phyloP scores from a whole-genome alignment of 2,888 invertebrate species.

The Acleris sparsana region DNA sequence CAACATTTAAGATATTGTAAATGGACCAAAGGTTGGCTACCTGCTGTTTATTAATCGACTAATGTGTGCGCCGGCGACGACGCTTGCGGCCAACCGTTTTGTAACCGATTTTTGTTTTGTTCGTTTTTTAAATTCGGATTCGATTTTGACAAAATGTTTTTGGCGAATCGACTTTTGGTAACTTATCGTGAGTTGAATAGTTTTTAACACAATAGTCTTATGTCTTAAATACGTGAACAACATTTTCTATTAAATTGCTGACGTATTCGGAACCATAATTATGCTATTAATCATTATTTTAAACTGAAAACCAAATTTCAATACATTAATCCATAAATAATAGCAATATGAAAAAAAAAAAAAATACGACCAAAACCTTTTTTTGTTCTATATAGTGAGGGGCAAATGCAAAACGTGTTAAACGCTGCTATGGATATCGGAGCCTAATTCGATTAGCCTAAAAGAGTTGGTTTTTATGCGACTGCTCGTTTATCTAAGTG shows the following conservation, averaged over 20 bases:
- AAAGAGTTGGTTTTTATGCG: slow-evolving; percentile 80
- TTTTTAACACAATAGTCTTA: no score
- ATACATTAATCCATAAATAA: not conserved
- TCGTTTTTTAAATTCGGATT: slow-evolving; percentile 19
- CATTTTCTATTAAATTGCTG: no score
- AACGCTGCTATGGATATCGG: slow-evolving; percentile 78
- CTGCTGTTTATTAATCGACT: slow-evolving; percentile 74
- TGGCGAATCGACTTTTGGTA: not conserved
- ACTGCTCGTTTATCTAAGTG: slow-evolving; percentile 77
- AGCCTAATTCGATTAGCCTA: slow-evolving; percentile 80
- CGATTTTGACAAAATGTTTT: slow-evolving; percentile 14
- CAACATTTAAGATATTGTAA: slow-evolving; percentile 72
- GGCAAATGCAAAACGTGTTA: slow-evolving; percentile 81
- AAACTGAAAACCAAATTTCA: no score
- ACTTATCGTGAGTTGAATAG: not conserved
- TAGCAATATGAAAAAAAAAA: slow-evolving; percentile 11
- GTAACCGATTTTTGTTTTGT: slow-evolving; percentile 21
- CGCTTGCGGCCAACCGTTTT: slow-evolving; percentile 32
- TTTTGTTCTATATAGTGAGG: slow-evolving; percentile 40
- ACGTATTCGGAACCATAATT: no score
- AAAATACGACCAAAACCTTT: slow-evolving; percentile 18
- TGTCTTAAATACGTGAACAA: no score
- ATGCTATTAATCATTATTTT: no score
- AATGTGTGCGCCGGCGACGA: slow-evolving; percentile 25
- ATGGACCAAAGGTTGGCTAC: slow-evolving; percentile 68